A percentile compares a stretch with the other conserved stretches of the same genome.
Evolutionary conservation across 2,797 vertebrate genomes (phyloP).

Genomic region (Semaprochilodus insignis): DNA sequence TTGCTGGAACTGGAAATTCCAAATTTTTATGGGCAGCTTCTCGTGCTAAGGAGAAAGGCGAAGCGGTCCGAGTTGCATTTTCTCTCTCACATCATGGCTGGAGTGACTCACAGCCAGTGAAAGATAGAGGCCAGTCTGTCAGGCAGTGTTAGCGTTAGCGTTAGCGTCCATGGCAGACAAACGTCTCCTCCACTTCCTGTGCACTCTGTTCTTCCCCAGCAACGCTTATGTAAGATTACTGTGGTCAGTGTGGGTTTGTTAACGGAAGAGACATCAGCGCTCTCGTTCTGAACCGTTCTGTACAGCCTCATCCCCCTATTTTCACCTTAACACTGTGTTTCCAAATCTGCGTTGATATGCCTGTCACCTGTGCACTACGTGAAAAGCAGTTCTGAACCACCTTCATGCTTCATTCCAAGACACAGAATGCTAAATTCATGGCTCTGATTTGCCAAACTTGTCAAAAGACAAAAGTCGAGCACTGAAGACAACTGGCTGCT

Average conservation of each 20-base stretch:
- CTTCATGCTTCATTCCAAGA: neutral
- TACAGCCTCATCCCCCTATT: neutral
- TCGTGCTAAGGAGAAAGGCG: neutral
- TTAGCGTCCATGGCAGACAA: conserved; percentile 37
- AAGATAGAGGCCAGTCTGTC: conserved; percentile 46
- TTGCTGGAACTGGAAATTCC: neutral
- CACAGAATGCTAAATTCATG: neutral
- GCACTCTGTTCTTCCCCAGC: conserved; percentile 5
- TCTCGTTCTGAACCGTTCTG: conserved; percentile 10
- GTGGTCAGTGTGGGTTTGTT: conserved; percentile 38
- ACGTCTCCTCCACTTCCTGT: conserved; percentile 39
- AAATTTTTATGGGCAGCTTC: too few species aligned
- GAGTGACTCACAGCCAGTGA: conserved; percentile 31
- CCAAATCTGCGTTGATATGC: neutral
- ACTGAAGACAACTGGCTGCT: neutral
- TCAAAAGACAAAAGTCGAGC: neutral
- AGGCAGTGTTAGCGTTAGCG: conserved; percentile 3
- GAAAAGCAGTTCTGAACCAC: neutral
- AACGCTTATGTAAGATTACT: conserved; percentile 37
- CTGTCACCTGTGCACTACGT: neutral
- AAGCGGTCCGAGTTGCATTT: neutral
- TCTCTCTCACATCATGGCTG: conserved; percentile 20
- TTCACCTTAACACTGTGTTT: neutral
- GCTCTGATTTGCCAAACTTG: neutral
- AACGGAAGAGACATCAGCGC: conserved; percentile 22